Evolutionary conservation across 2,888 invertebrate species (phyloP).

Genomic region (Pyrrhosoma nymphula): DNA sequence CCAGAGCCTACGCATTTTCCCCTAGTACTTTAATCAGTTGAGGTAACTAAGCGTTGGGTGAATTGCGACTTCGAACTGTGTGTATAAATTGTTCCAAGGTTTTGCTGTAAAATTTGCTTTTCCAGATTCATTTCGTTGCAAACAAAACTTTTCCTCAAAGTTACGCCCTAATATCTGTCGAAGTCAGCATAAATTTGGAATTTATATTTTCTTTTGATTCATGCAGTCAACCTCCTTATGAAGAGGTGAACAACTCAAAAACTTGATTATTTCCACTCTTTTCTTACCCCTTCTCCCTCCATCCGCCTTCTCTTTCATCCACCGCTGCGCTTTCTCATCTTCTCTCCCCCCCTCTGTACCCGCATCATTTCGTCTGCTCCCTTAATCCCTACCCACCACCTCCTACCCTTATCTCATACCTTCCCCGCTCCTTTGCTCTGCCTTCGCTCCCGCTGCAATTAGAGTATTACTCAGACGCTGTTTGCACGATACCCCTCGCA

Average conservation of each 20-base stretch:
- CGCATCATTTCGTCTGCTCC: not conserved
- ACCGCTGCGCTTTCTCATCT: not conserved
- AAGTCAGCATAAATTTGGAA: too few species aligned
- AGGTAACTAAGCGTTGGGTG: too few species aligned
- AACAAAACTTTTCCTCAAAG: too few species aligned
- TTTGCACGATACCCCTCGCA: conserved; percentile 51
- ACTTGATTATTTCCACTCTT: not conserved
- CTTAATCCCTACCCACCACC: conserved; percentile 37
- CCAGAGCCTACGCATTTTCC: too few species aligned
- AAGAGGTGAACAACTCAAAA: not conserved
- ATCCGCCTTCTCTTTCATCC: not conserved
- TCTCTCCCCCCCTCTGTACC: not conserved
- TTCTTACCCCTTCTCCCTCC: not conserved
- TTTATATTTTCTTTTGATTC: too few species aligned
- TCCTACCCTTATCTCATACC: not conserved
- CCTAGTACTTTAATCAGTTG: too few species aligned
- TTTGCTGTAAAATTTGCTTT: too few species aligned
- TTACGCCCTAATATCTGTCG: too few species aligned
- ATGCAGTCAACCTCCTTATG: not conserved
- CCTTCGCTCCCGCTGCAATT: conserved; percentile 41
- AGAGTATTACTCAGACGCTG: conserved; percentile 58
- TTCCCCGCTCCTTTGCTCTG: not conserved
- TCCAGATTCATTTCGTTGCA: too few species aligned
- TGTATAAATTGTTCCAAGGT: too few species aligned
- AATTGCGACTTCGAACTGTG: too few species aligned